These are phyloP conservation scores for Zaprionus inermis DNA, from an alignment of 1,140 invertebrate genomes.

Conservation along the genomic window DNA sequence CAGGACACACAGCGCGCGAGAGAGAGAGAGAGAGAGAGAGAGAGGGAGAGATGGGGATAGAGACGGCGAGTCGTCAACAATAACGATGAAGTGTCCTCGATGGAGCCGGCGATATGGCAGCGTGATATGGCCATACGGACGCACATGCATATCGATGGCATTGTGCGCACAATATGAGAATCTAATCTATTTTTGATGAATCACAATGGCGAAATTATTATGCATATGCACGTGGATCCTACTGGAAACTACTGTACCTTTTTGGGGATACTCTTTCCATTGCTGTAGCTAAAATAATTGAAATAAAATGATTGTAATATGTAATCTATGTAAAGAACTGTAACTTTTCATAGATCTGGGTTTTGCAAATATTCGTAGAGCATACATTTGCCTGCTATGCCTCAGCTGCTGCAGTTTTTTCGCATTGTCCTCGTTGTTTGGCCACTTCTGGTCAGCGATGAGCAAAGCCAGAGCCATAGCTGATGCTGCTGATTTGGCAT, in stretches of 20 bases:
- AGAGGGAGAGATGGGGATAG: slow-evolving; percentile 1
- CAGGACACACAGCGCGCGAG: slow-evolving; percentile 16
- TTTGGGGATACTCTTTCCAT: too few relatives aligned
- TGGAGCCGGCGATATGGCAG: slow-evolving; percentile 2
- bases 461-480: neutral
- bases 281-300: too few relatives aligned
- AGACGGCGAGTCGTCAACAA: neutral
- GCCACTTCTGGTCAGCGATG: slow-evolving; percentile 31
- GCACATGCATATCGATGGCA: slow-evolving; percentile 38
- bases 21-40: slow-evolving; percentile 12
- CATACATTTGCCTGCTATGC: neutral
- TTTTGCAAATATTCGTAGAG: neutral
- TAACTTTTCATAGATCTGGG: too few relatives aligned
- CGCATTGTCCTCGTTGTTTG: slow-evolving; percentile 27
- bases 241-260: neutral
- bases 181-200: slow-evolving; percentile 80
- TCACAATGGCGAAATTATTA: slow-evolving; percentile 64
- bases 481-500: slow-evolving; percentile 59
- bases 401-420: neutral
- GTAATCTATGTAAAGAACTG: too few relatives aligned
- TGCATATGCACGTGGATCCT: slow-evolving; percentile 7
- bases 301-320: too few relatives aligned
- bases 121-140: slow-evolving; percentile 11
- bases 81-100: slow-evolving; percentile 32
- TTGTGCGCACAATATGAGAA: slow-evolving; percentile 61